A percentile compares a stretch with the other conserved stretches of the same genome.
phyloP scores from a whole-genome alignment of 2,113 vertebrate genomes.

The Pedionomus torquatus region DNA sequence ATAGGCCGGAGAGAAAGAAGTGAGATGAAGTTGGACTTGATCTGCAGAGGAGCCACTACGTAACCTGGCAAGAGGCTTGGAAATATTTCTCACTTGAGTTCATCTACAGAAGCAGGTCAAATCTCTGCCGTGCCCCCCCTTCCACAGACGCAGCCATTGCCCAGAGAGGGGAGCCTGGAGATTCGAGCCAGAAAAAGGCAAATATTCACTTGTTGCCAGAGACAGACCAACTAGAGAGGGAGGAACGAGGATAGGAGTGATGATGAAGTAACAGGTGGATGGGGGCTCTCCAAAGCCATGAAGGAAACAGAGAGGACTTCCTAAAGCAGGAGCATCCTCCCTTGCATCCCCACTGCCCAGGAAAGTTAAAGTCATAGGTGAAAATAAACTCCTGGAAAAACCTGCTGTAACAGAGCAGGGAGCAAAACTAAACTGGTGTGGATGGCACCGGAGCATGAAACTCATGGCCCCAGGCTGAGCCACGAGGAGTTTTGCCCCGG shows the following conservation, averaged over 20 bases:
- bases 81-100: background rate
- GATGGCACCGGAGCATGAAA: accelerated
- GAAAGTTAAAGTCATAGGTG: background rate
- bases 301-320: background rate
- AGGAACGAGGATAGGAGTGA: accelerated
- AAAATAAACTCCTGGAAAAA: background rate
- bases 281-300: accelerated
- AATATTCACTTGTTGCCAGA: background rate
- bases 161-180: background rate
- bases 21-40: accelerated
- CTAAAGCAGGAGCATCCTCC: background rate
- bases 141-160: accelerated
- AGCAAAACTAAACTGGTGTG: background rate
- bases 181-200: background rate
- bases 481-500: accelerated
- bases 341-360: background rate
- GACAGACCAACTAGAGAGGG: background rate
- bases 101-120: background rate
- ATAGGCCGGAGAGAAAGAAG: background rate
- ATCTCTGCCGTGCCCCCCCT: accelerated
- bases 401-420: accelerated
- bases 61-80: background rate
- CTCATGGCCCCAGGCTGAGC: accelerated
- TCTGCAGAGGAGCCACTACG: background rate
- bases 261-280: accelerated